Conservation (phyloP, 2,113 vertebrate species). For the Neomonachus schauinslandi region DNA sequence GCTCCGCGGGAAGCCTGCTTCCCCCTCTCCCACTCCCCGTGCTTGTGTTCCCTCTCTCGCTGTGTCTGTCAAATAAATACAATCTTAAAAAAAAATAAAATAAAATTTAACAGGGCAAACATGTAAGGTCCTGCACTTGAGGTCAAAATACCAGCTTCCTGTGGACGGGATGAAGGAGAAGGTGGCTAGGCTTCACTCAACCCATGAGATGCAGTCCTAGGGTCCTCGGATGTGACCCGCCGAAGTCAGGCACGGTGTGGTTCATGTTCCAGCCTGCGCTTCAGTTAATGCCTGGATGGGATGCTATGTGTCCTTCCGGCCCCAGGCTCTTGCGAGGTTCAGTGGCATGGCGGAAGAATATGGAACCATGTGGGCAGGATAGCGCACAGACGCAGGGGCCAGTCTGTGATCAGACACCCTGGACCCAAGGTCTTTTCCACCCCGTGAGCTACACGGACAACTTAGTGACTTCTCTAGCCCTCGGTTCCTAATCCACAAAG, state of each 20-base stretch:
- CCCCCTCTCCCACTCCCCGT: too few relatives aligned
- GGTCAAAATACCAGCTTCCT: not conserved
- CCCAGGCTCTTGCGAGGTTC: not conserved
- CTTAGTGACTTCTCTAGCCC: not conserved
- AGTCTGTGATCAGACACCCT: not conserved
- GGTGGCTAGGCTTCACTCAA: not conserved
- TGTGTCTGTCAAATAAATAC: too few relatives aligned
- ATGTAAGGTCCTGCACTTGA: not conserved
- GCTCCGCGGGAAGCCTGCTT: too few relatives aligned
- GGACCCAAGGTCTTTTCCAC: not conserved
- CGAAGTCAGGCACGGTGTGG: not conserved
- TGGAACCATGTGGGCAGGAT: not conserved
- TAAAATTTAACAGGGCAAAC: not conserved
- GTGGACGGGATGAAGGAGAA: not conserved
- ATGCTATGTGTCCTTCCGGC: rapidly evolving
- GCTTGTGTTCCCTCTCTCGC: too few relatives aligned
- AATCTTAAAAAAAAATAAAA: too few relatives aligned
- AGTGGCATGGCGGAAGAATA: not conserved
- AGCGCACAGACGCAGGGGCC: not conserved
- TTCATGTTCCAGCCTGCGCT: not conserved
- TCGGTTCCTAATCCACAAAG: not conserved
- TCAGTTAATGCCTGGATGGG: not conserved
- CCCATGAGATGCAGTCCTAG: not conserved
- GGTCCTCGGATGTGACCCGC: not conserved
- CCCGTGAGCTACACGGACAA: not conserved